A percentile compares a stretch with the other conserved stretches of the same genome.
phyloP scores from a whole-genome alignment of 92 coral and sea anemone species.

The Umimayanthus kanabou region DNA sequence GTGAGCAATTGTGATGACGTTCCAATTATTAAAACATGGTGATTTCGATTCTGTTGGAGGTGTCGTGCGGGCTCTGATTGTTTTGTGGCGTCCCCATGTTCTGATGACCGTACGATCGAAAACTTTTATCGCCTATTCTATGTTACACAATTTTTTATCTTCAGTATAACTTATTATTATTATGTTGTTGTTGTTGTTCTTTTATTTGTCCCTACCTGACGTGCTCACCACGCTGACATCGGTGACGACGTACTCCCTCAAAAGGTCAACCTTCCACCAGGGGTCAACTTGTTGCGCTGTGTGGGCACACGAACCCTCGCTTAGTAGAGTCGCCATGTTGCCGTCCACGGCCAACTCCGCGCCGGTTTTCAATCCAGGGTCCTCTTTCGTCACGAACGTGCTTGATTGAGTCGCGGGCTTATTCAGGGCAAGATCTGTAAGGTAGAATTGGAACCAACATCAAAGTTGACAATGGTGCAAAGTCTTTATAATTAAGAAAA shows the following conservation, averaged over 20 bases:
- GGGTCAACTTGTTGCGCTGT: conserved; percentile 74
- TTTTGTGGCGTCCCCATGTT: too few species aligned
- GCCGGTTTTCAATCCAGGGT: conserved; percentile 42
- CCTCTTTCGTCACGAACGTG: conserved; percentile 28
- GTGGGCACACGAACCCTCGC: conserved; percentile 69
- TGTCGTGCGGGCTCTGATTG: too few species aligned
- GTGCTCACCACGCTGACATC: conserved; percentile 81
- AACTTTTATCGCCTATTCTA: too few species aligned
- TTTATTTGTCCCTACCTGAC: conserved; percentile 45
- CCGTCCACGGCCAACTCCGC: conserved; percentile 80
- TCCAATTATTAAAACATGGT: too few species aligned
- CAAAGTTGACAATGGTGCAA: not conserved
- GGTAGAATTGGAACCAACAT: not conserved
- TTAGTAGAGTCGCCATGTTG: conserved; percentile 62
- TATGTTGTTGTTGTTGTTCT: too few species aligned
- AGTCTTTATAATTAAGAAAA: too few species aligned
- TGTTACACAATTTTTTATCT: too few species aligned
- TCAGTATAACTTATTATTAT: too few species aligned
- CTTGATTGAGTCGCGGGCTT: conserved; percentile 81
- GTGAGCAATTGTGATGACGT: too few species aligned
- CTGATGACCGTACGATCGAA: too few species aligned
- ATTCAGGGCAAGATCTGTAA: conserved; percentile 63
- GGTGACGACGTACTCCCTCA: conserved; percentile 69
- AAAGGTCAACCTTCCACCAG: conserved; percentile 82
- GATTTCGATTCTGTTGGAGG: too few species aligned